These are phyloP conservation scores for Lethenteron reissneri DNA, from an alignment of 2,113 vertebrate genomes.

Conservation along the genomic window DNA sequence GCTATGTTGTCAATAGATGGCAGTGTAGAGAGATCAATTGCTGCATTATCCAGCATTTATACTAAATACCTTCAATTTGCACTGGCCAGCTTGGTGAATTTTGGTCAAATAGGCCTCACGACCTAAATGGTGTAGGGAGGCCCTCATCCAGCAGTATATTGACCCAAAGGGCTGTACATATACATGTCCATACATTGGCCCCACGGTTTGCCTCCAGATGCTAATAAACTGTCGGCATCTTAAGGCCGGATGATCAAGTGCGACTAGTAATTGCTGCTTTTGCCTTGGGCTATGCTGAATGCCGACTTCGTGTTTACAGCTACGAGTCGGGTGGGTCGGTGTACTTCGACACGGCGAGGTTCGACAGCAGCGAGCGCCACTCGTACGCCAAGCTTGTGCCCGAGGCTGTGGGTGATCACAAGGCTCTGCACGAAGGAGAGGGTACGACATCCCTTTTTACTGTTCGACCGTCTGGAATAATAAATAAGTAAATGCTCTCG, in stretches of 20 bases:
- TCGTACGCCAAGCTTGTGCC: slow-evolving; percentile 88
- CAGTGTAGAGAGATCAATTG: too few relatives aligned
- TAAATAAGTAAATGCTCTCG: too few relatives aligned
- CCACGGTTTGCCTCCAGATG: neutral
- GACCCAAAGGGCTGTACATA: neutral
- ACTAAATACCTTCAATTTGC: too few relatives aligned
- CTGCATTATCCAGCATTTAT: too few relatives aligned
- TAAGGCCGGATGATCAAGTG: slow-evolving; percentile 5
- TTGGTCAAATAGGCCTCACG: too few relatives aligned
- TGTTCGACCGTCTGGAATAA: too few relatives aligned
- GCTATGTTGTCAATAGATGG: too few relatives aligned
- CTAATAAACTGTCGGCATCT: neutral
- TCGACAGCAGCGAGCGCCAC: slow-evolving; percentile 44
- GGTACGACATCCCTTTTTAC: slow-evolving; percentile 23
- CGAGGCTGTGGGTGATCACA: slow-evolving; percentile 82
- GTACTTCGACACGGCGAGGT: slow-evolving; percentile 69
- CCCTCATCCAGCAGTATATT: neutral
- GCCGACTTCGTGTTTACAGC: slow-evolving; percentile 20
- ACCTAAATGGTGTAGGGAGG: neutral
- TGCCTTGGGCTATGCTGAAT: too few relatives aligned
- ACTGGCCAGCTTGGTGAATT: too few relatives aligned
- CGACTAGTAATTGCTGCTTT: neutral
- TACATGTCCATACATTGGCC: neutral
- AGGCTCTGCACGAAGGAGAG: slow-evolving; percentile 82
- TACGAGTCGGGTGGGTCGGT: slow-evolving; percentile 78